phyloP scores from a whole-genome alignment of 2,797 vertebrate genomes.

The Spizella passerina region DNA sequence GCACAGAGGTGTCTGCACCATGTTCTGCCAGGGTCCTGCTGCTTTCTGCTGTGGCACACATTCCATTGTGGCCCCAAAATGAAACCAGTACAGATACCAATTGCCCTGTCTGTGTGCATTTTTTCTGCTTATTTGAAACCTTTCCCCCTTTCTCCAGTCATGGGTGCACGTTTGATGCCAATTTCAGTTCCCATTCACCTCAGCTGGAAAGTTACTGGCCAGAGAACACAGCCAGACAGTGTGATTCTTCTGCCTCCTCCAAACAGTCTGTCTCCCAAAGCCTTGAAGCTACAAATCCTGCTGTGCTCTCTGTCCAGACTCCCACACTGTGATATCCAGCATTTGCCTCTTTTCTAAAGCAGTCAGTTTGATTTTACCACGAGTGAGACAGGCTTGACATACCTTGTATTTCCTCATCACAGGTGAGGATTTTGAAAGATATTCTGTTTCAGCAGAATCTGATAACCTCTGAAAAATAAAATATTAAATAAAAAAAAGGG shows the following conservation, averaged over 20 bases:
- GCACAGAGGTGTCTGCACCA: neutral
- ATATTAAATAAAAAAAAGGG: neutral
- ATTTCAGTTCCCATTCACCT: neutral
- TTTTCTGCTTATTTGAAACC: neutral
- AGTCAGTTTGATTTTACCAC: neutral
- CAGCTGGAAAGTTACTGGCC: constrained; percentile 51
- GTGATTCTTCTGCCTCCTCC: constrained; percentile 35
- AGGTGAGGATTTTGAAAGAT: neutral
- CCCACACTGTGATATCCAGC: neutral
- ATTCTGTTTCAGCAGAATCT: neutral
- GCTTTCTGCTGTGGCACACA: neutral
- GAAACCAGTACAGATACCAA: neutral
- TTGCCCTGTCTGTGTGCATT: neutral
- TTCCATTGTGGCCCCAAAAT: neutral
- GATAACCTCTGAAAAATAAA: neutral
- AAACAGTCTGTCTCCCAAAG: constrained; percentile 15
- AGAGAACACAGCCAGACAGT: constrained; percentile 3
- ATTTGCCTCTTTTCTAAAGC: constrained; percentile 2
- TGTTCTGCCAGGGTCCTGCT: fast-evolving
- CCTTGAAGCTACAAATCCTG: constrained; percentile 41
- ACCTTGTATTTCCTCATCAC: constrained; percentile 80
- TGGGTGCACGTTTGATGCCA: neutral
- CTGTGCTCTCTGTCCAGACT: constrained; percentile 5
- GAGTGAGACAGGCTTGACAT: neutral
- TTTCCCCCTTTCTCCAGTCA: neutral